Conservation (phyloP, 2,113 vertebrate species). For the Phrynocephalus versicolor region DNA sequence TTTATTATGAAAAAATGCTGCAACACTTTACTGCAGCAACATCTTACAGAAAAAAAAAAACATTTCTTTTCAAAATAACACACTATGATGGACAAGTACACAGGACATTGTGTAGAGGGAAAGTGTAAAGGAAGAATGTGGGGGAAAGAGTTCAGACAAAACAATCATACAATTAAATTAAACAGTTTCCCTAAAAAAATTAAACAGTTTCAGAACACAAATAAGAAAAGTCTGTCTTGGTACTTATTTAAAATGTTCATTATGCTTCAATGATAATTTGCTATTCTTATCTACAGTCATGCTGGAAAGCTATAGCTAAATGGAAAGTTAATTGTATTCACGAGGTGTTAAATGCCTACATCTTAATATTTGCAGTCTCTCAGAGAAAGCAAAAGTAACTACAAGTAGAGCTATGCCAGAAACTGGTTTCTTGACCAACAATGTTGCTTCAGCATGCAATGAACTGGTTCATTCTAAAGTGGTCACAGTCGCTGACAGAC, state of each 20-base stretch:
- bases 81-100: slow-evolving; percentile 81
- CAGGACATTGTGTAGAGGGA: slow-evolving; percentile 68
- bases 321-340: slow-evolving; percentile 85
- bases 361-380: slow-evolving; percentile 84
- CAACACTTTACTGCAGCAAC: slow-evolving; percentile 78
- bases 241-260: slow-evolving; percentile 83
- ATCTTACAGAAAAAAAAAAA: slow-evolving; percentile 80
- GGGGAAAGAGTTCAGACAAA: slow-evolving; percentile 78
- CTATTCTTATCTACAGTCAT: slow-evolving; percentile 90
- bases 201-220: slow-evolving; percentile 80
- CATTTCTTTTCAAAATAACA: slow-evolving; percentile 78
- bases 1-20: slow-evolving; percentile 87
- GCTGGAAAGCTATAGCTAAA: slow-evolving; percentile 88
- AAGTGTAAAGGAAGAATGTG: slow-evolving; percentile 57
- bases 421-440: slow-evolving; percentile 83
- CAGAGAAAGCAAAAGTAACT: slow-evolving; percentile 89
- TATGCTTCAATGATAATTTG: slow-evolving; percentile 85
- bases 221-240: slow-evolving; percentile 76
- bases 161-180: slow-evolving; percentile 84
- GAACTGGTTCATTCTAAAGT: slow-evolving; percentile 83
- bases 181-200: slow-evolving; percentile 83
- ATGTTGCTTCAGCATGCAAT: slow-evolving; percentile 87
- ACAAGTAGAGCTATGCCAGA: slow-evolving; percentile 88
- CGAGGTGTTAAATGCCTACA: slow-evolving; percentile 85
- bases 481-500: slow-evolving; percentile 81